These are phyloP conservation scores for Xanthorhoe designata DNA, from an alignment of 2,888 invertebrate genomes.

Conservation along the genomic window DNA sequence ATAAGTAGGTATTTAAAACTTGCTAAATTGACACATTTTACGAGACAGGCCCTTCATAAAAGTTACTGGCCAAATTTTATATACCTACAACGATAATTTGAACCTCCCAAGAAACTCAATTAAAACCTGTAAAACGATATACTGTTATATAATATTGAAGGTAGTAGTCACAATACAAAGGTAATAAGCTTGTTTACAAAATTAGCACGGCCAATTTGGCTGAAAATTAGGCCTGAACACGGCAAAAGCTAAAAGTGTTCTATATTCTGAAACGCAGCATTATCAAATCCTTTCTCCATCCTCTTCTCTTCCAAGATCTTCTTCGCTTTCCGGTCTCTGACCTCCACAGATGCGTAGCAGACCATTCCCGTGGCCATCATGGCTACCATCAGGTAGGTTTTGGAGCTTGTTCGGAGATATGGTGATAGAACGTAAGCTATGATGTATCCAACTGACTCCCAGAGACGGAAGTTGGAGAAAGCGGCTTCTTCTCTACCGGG, in stretches of 20 bases:
- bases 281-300: constrained; percentile 64
- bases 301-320: constrained; percentile 51
- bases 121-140: too few species aligned
- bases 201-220: too few species aligned
- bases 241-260: constrained; percentile 42
- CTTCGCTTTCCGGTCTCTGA: constrained; percentile 56
- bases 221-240: background rate
- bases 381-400: constrained; percentile 81
- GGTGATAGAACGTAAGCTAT: constrained; percentile 86
- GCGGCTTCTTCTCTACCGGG: constrained; percentile 87
- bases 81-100: too few species aligned
- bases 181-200: too few species aligned
- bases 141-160: too few species aligned
- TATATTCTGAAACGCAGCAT: constrained; percentile 66
- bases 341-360: constrained; percentile 81
- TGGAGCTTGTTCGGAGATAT: constrained; percentile 78
- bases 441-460: constrained; percentile 89
- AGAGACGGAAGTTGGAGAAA: constrained; percentile 89
- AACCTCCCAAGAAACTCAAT: too few species aligned
- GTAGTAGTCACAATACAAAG: too few species aligned
- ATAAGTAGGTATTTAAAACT: too few species aligned
- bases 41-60: too few species aligned
- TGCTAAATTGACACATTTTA: too few species aligned
- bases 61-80: too few species aligned
- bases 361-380: constrained; percentile 80